Evolutionary conservation across 2,113 vertebrate species (phyloP).

Genomic region (Oreocharis arfaki): DNA sequence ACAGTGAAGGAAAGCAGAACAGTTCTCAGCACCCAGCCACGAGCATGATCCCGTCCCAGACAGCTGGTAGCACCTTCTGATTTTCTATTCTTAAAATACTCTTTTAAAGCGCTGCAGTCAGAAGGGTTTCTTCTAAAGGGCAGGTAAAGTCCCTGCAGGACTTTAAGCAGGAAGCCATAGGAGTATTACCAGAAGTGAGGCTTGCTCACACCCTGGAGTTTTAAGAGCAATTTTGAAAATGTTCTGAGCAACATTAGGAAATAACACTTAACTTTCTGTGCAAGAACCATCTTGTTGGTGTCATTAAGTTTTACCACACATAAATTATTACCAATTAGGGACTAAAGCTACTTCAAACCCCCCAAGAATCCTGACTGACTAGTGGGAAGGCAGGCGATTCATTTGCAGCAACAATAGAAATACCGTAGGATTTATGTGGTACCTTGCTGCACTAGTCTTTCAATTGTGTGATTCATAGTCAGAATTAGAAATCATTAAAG

Average conservation of each 20-base stretch:
- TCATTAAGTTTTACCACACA: background rate
- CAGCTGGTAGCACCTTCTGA: background rate
- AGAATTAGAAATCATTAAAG: background rate
- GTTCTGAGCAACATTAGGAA: background rate
- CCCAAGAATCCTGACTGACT: background rate
- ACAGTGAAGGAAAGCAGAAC: background rate
- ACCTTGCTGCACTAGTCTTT: background rate
- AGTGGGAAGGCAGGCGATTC: background rate
- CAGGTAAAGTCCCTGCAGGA: background rate
- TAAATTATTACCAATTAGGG: background rate
- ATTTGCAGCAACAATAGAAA: background rate
- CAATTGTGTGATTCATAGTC: background rate
- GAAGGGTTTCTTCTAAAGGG: background rate
- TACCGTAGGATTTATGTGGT: background rate
- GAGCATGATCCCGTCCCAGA: background rate
- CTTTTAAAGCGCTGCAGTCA: background rate
- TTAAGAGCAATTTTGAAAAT: background rate
- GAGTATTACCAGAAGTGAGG: background rate
- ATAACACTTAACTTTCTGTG: background rate
- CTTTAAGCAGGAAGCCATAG: background rate
- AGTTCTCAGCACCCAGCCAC: background rate
- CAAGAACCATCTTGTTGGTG: slow-evolving; percentile 14
- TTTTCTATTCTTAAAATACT: background rate
- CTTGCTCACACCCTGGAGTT: background rate
- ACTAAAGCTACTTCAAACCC: background rate